These are phyloP conservation scores for Goniozus legneri DNA, from an alignment of 1,140 invertebrate species.

Conservation along the genomic window DNA sequence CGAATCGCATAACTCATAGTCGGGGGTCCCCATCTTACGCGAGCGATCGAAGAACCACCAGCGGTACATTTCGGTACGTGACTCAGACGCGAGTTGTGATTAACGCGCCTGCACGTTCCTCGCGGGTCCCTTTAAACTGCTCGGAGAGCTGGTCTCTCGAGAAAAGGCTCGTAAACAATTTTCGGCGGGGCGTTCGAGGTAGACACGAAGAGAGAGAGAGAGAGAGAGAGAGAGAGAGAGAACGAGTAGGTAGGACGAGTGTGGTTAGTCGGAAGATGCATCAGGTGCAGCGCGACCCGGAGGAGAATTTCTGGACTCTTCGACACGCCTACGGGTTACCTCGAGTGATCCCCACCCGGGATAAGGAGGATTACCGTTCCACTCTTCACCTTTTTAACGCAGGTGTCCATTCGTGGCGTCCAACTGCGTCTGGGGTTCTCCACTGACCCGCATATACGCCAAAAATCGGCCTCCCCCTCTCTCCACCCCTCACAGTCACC, in stretches of 20 bases:
- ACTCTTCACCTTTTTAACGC: neutral
- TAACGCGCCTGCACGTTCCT: slow-evolving; percentile 3
- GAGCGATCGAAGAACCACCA: neutral
- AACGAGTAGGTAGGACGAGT: no score
- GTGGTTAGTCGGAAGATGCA: neutral
- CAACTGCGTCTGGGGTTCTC: neutral
- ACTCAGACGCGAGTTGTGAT: neutral
- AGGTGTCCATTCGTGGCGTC: slow-evolving; percentile 5
- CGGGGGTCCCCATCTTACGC: neutral
- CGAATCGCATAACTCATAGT: neutral
- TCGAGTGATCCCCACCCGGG: slow-evolving; percentile 13
- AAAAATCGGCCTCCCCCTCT: neutral
- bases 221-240: slow-evolving; percentile 12
- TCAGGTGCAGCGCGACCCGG: neutral
- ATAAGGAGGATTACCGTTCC: slow-evolving; percentile 13
- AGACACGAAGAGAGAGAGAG: slow-evolving; percentile 17
- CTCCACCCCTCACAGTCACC: neutral
- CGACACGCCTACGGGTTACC: slow-evolving; percentile 10
- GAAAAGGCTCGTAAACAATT: neutral
- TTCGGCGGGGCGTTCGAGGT: slow-evolving; percentile 5
- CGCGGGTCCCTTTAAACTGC: neutral
- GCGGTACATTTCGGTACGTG: neutral
- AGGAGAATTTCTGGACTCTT: neutral
- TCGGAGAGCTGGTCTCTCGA: neutral
- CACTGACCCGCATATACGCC: neutral